Evolutionary conservation across 2,797 vertebrate genomes (phyloP).

Genomic region (Poeciliopsis gracilis): DNA sequence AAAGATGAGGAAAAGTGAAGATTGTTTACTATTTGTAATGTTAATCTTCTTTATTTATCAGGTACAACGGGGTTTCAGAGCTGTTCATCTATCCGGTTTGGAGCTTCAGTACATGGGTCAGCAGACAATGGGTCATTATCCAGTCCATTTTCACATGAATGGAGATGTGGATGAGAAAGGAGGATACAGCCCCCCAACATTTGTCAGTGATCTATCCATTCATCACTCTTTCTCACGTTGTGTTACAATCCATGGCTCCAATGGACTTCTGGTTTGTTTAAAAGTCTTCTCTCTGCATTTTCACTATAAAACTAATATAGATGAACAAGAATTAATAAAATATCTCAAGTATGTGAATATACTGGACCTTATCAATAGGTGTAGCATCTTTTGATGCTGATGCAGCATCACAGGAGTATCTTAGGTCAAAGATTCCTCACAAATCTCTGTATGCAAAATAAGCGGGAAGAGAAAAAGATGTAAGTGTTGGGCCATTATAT

Average conservation of each 20-base stretch:
- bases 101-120: constrained; percentile 95
- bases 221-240: constrained; percentile 93
- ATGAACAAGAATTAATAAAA: neutral
- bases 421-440: neutral
- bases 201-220: constrained; percentile 85
- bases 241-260: constrained; percentile 87
- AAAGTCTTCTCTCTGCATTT: neutral
- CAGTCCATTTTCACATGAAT: constrained; percentile 94
- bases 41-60: constrained; percentile 51
- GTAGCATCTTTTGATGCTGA: neutral
- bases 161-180: constrained; percentile 91
- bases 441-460: neutral
- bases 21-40: neutral
- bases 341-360: neutral
- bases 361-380: neutral
- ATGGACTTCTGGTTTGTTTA: constrained; percentile 90
- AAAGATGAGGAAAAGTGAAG: too few relatives aligned
- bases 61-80: constrained; percentile 89
- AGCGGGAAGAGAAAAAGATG: neutral
- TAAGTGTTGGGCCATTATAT: too few relatives aligned
- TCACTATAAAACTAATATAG: neutral
- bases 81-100: constrained; percentile 88
- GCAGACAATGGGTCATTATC: constrained; percentile 96
- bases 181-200: constrained; percentile 89
- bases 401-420: neutral